A percentile compares a stretch with the other conserved stretches of the same genome.
These are phyloP conservation scores for Agelaius tricolor DNA, from an alignment of 2,113 vertebrate species.

Conservation along the genomic window DNA sequence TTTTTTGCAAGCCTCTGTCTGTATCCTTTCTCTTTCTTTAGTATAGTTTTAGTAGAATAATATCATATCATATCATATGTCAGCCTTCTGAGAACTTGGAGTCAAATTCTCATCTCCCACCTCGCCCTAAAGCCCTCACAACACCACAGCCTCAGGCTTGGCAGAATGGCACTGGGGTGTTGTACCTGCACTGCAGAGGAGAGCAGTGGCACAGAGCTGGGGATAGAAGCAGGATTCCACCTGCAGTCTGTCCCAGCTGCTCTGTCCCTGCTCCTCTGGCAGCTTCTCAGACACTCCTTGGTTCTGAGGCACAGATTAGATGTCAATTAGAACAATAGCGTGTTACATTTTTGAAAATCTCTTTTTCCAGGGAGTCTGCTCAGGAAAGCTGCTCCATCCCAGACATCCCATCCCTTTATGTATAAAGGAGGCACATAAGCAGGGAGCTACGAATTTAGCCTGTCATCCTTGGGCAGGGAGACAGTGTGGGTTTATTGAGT, in stretches of 20 bases:
- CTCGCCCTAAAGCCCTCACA: too few relatives aligned
- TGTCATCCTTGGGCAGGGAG: neutral
- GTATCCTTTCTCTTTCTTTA: too few relatives aligned
- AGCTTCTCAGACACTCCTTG: neutral
- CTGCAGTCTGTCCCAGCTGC: neutral
- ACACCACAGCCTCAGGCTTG: neutral
- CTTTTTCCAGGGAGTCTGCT: neutral
- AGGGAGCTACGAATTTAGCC: neutral
- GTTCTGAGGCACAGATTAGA: neutral
- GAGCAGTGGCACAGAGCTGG: neutral
- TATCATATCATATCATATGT: too few relatives aligned
- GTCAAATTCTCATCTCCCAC: too few relatives aligned
- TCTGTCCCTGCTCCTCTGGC: neutral
- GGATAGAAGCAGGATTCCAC: neutral
- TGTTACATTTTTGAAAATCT: neutral
- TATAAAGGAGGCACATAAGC: neutral
- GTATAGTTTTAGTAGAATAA: too few relatives aligned
- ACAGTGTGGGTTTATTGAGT: neutral
- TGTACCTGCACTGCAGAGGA: neutral
- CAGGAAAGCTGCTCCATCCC: neutral
- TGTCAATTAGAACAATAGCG: rapidly evolving
- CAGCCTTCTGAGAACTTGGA: too few relatives aligned
- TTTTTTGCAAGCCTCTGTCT: too few relatives aligned
- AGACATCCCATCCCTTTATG: neutral
- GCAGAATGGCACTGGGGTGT: rapidly evolving